These are phyloP conservation scores for Periophthalmus magnuspinnatus DNA, from an alignment of 2,797 vertebrate genomes.

Conservation along the genomic window DNA sequence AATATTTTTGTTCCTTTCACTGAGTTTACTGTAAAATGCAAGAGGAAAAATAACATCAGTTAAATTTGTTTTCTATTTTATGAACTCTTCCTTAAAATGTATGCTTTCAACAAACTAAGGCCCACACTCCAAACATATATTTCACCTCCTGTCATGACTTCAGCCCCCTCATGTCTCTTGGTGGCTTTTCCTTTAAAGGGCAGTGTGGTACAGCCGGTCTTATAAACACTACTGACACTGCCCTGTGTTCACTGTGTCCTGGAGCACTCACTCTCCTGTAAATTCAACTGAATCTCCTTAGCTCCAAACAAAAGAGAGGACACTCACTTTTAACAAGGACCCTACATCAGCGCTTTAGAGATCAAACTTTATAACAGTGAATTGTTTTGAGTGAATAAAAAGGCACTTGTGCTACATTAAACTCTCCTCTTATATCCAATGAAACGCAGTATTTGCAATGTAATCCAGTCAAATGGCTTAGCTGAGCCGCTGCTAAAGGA, in stretches of 20 bases:
- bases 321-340: conserved; percentile 19
- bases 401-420: conserved; percentile 29
- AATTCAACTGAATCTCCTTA: conserved; percentile 47
- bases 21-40: too few species aligned
- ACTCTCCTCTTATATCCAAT: conserved; percentile 36
- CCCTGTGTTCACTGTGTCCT: conserved; percentile 62
- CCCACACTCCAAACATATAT: conserved; percentile 6
- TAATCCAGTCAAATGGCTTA: conserved; percentile 42
- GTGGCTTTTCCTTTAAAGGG: conserved; percentile 70
- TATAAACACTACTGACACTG: conserved; percentile 71
- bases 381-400: background rate
- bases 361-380: conserved; percentile 1
- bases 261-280: conserved; percentile 44
- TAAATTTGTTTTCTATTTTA: background rate
- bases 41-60: too few species aligned
- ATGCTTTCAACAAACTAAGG: background rate
- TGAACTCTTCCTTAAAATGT: background rate
- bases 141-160: conserved; percentile 35
- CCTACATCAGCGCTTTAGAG: conserved; percentile 24
- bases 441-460: conserved; percentile 42
- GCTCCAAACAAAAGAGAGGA: conserved; percentile 38
- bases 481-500: conserved; percentile 43
- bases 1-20: too few species aligned
- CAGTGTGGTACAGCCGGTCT: conserved; percentile 51
- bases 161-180: conserved; percentile 28